Evolutionary conservation across 2,113 vertebrate genomes (phyloP).

Genomic region (Pangasianodon gigas): DNA sequence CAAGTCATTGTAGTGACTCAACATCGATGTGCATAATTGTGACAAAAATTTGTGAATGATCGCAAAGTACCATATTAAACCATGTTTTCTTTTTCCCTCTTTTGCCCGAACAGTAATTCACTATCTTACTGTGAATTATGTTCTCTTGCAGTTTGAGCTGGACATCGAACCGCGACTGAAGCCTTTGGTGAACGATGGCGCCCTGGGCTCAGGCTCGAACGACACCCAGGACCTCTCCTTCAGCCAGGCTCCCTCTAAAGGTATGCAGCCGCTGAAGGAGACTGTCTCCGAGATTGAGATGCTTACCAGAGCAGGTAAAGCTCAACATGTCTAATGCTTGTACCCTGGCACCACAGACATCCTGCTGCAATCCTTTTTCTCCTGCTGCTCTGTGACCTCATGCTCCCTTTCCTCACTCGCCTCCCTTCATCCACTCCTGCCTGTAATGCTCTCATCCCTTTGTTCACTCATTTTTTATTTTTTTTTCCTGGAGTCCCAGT

Average conservation of each 20-base stretch:
- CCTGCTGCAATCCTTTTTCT: slow-evolving; percentile 31
- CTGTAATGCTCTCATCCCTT: neutral
- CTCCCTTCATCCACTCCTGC: slow-evolving; percentile 8
- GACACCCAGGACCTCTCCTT: slow-evolving; percentile 87
- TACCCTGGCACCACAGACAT: neutral
- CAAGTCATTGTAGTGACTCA: neutral
- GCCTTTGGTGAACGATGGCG: slow-evolving; percentile 70
- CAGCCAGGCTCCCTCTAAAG: slow-evolving; percentile 84
- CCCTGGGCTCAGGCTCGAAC: slow-evolving; percentile 69
- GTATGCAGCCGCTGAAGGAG: slow-evolving; percentile 80
- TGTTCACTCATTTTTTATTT: neutral
- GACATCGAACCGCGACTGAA: slow-evolving; percentile 91
- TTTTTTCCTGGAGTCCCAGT: neutral
- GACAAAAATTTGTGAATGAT: neutral
- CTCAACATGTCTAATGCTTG: slow-evolving; percentile 8
- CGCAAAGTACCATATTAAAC: neutral
- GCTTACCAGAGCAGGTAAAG: slow-evolving; percentile 78
- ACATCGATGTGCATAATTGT: neutral
- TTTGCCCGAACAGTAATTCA: neutral
- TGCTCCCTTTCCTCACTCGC: neutral
- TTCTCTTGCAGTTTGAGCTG: slow-evolving; percentile 84
- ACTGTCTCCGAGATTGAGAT: slow-evolving; percentile 79
- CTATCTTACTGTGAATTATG: neutral
- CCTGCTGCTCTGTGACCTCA: slow-evolving; percentile 22
- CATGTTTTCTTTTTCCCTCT: neutral